Evolutionary conservation across 2,888 invertebrate species (phyloP), one percentile per base, ranked within the genome.

Genomic region (Cryptophagus acutangulus): DNA sequence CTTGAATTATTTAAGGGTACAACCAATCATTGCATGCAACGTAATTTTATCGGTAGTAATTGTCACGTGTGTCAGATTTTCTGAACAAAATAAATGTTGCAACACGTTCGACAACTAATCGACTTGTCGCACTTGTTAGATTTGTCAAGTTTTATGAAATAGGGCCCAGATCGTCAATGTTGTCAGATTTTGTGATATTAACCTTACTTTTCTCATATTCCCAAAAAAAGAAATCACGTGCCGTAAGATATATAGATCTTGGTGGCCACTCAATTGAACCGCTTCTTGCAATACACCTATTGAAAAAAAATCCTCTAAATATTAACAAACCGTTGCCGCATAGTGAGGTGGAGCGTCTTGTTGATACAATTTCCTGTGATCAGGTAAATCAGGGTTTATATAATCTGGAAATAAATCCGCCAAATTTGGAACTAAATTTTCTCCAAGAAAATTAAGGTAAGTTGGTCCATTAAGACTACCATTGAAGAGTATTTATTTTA

Each of bases 291-390:
- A 33, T 10, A 14, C 33, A 33, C 33, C 33, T 13, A 33, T 9
- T 15, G 3, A 9, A 6, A 33, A 29, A n/a, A 4, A n/a, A 10
- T 10, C 10, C 9, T 29, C n/a, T 12, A 29, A 4, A 29, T 6
- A 29, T 6, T 29, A 5, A 5, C 4, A 13, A 29, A 29, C n/a
- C 6, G 13, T 4, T 15, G 8, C 12, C 8, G 3, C 9, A 15
- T 12, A 33, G 14, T 33, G 33, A 9, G 33, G 15, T 8, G 33
- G 15, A 5, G 33, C 15, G 15, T 33, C 14, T 13, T 33, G 9
- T 14, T 33, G 33, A 33, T 15, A 29, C 29, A 4, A 13, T 29
- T 9, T 9, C 14, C 14, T 8, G 9, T 13, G 4, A 33, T 12
- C 4, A 3, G n/a, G 9, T 15, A 33, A 12, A 15, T 33, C 16